Evolutionary conservation across 2,888 invertebrate species (phyloP).

Genomic region (Lycaena phlaeas): DNA sequence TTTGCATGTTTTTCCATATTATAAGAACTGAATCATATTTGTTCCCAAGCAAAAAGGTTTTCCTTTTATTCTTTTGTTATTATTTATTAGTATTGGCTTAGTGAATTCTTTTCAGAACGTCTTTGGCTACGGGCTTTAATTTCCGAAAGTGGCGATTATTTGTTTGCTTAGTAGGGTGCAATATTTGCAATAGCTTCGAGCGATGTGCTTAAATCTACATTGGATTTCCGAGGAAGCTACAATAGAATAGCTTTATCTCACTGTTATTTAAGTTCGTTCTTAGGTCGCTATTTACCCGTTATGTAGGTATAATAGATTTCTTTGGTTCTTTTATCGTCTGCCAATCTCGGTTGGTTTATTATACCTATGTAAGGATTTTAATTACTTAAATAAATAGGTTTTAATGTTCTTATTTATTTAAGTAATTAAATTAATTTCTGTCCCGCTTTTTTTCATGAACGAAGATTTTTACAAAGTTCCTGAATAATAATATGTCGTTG

Average conservation of each 20-base stretch:
- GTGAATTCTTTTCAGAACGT: slow-evolving; percentile 1
- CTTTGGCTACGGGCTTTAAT: slow-evolving; percentile 6
- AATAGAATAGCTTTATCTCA: background rate
- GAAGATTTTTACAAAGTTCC: too few relatives aligned
- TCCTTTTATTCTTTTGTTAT: slow-evolving; percentile 1
- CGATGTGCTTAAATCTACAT: slow-evolving; percentile 2
- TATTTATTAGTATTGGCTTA: slow-evolving; percentile 2
- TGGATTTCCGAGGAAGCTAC: slow-evolving; percentile 1
- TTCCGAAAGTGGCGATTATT: slow-evolving; percentile 7
- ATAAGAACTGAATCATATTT: background rate
- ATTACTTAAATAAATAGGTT: too few relatives aligned
- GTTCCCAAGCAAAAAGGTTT: background rate
- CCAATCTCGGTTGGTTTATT: too few relatives aligned
- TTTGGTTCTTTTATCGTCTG: too few relatives aligned
- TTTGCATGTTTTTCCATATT: too few relatives aligned
- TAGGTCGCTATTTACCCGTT: background rate
- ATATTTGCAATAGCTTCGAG: background rate
- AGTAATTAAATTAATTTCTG: too few relatives aligned
- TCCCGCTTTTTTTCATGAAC: too few relatives aligned
- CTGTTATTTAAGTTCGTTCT: background rate
- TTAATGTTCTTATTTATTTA: too few relatives aligned
- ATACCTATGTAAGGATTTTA: too few relatives aligned
- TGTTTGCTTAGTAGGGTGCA: background rate
- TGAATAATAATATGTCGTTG: too few relatives aligned
- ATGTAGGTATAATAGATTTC: too few relatives aligned